These are phyloP conservation scores for Drosophila sp. DNA, from an alignment of 1,140 invertebrate genomes.

Conservation along the genomic window DNA sequence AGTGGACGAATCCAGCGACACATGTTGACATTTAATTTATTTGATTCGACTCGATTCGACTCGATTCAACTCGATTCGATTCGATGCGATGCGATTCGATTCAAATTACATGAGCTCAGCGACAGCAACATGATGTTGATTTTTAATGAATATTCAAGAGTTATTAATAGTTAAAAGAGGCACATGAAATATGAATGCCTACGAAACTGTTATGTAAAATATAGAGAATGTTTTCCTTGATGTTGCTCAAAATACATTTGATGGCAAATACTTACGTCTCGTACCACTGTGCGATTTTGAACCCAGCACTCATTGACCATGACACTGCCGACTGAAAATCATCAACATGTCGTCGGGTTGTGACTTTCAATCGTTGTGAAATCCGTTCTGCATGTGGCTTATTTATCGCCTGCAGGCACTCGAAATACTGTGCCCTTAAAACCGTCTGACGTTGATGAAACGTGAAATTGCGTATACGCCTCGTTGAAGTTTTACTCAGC, in stretches of 20 bases:
- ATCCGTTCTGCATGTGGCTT: constrained; percentile 9
- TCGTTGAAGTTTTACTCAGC: constrained; percentile 18
- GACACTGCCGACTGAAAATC: constrained; percentile 1
- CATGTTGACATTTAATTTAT: constrained; percentile 76
- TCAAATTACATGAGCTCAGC: constrained; percentile 8
- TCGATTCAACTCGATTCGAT: constrained; percentile 6
- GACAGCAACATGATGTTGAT: constrained; percentile 39
- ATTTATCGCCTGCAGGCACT: constrained; percentile 1
- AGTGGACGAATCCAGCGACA: constrained; percentile 52
- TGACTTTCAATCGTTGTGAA: constrained; percentile 6
- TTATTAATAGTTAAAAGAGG: constrained; percentile 53
- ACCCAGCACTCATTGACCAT: constrained; percentile 9
- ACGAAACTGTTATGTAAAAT: neutral
- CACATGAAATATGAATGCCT: constrained; percentile 15
- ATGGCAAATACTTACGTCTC: neutral
- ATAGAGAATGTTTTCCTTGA: neutral
- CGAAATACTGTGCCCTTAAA: constrained; percentile 16
- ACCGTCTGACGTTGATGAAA: constrained; percentile 48
- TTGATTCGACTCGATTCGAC: constrained; percentile 38
- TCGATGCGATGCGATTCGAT: neutral
- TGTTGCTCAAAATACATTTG: neutral
- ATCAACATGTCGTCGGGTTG: neutral
- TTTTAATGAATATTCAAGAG: constrained; percentile 69
- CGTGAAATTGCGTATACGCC: constrained; percentile 56
- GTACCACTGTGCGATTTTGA: constrained; percentile 13